phyloP scores from a whole-genome alignment of 2,888 invertebrate genomes.

The Podotricha telesiphe region DNA sequence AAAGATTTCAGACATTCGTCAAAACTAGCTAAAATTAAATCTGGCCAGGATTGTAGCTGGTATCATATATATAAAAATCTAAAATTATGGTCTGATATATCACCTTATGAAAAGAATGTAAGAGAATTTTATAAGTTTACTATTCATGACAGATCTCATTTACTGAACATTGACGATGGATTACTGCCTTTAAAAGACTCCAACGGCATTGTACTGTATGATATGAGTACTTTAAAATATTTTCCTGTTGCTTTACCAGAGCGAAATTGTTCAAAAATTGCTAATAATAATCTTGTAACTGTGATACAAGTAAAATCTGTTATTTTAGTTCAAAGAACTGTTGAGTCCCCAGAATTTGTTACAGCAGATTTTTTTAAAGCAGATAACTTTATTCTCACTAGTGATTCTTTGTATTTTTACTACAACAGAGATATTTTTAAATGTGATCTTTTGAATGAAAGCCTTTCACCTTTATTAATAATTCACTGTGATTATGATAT shows the following conservation, averaged over 20 bases:
- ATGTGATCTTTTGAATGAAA: conserved; percentile 55
- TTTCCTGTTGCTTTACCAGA: conserved; percentile 66
- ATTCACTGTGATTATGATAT: conserved; percentile 63
- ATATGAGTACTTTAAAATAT: conserved; percentile 61
- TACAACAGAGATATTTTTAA: conserved; percentile 61
- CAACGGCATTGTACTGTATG: conserved; percentile 63
- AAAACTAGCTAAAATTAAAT: conserved; percentile 64
- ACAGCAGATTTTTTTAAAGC: conserved; percentile 64
- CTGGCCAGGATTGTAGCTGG: conserved; percentile 62
- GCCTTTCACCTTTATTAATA: conserved; percentile 57
- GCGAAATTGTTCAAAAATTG: conserved; percentile 61
- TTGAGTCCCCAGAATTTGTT: conserved; percentile 50
- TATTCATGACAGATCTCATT: conserved; percentile 60
- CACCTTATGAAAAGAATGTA: conserved; percentile 51
- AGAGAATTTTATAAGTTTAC: conserved; percentile 66
- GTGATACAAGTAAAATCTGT: conserved; percentile 61
- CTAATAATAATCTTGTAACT: conserved; percentile 61
- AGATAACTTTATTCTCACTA: conserved; percentile 62
- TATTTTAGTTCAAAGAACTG: conserved; percentile 61
- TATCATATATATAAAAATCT: conserved; percentile 69
- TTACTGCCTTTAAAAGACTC: conserved; percentile 64
- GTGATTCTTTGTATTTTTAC: conserved; percentile 58
- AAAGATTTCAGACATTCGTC: conserved; percentile 62
- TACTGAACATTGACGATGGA: conserved; percentile 61
- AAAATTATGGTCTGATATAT: conserved; percentile 59